These are phyloP conservation scores for Sebastes elongatus DNA, from an alignment of 2,797 vertebrate species.

Conservation along the genomic window DNA sequence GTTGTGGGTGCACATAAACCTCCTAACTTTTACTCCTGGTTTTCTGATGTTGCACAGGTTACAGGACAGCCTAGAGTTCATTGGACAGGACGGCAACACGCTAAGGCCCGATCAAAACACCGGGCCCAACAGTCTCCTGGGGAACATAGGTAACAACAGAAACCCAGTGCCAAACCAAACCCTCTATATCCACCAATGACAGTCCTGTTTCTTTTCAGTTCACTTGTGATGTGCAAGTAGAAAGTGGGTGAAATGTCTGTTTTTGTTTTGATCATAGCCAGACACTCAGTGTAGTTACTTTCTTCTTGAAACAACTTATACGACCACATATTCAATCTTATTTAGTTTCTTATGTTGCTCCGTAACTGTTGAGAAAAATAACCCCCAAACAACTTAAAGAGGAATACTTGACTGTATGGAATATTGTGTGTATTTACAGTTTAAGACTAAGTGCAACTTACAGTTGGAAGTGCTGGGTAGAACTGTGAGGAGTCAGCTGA, in stretches of 20 bases:
- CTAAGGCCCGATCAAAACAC: constrained; percentile 92
- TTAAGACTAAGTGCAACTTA: background rate
- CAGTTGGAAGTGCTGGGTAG: background rate
- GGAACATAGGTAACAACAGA: constrained; percentile 92
- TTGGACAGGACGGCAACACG: constrained; percentile 91
- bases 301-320: background rate
- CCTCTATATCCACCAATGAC: background rate
- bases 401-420: background rate
- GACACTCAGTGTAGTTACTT: background rate
- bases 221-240: background rate
- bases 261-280: background rate
- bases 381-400: background rate
- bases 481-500: background rate
- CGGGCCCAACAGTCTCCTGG: constrained; percentile 89
- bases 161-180: background rate
- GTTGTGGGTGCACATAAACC: background rate
- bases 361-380: background rate
- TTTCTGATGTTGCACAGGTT: constrained; percentile 78
- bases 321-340: background rate
- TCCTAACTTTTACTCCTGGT: background rate
- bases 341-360: background rate
- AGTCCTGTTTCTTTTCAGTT: background rate
- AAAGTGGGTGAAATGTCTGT: background rate
- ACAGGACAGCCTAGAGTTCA: constrained; percentile 98
- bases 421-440: background rate